Percentiles rank a stretch among this genome's conserved stretches.
phyloP scores from a whole-genome alignment of 2,797 vertebrate species.

The Alectoris magna region DNA sequence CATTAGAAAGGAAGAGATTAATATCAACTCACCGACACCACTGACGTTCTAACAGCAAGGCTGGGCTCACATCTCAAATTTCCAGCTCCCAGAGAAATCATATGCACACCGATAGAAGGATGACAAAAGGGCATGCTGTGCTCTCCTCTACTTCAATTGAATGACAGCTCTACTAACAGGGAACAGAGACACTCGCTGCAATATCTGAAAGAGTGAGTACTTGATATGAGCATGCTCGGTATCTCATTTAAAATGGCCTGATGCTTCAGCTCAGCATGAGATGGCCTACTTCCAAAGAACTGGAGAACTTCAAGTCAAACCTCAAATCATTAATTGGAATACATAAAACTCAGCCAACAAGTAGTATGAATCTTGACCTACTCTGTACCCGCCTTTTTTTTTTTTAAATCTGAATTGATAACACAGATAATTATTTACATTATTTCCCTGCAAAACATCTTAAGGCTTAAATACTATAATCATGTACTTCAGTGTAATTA shows the following conservation, averaged over 20 bases:
- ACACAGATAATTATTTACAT: constrained; percentile 37
- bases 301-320: constrained; percentile 76
- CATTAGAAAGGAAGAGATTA: constrained; percentile 34
- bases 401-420: constrained; percentile 17
- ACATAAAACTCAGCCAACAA: constrained; percentile 55
- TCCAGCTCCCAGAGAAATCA: constrained; percentile 52
- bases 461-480: constrained; percentile 39
- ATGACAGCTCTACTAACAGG: constrained; percentile 47
- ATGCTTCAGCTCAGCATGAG: constrained; percentile 73
- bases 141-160: constrained; percentile 48
- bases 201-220: constrained; percentile 64
- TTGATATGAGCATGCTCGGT: constrained; percentile 84
- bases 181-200: constrained; percentile 49
- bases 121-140: constrained; percentile 51
- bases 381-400: neutral
- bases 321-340: constrained; percentile 64
- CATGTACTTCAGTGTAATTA: constrained; percentile 39
- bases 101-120: constrained; percentile 8
- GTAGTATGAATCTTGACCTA: constrained; percentile 58
- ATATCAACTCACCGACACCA: constrained; percentile 67
- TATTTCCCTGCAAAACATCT: constrained; percentile 38
- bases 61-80: constrained; percentile 41
- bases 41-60: constrained; percentile 23
- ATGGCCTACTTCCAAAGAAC: constrained; percentile 85
- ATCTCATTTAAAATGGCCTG: constrained; percentile 75